These are phyloP conservation scores for Melieria crassipennis DNA, from an alignment of 2,888 invertebrate species.

Conservation along the genomic window DNA sequence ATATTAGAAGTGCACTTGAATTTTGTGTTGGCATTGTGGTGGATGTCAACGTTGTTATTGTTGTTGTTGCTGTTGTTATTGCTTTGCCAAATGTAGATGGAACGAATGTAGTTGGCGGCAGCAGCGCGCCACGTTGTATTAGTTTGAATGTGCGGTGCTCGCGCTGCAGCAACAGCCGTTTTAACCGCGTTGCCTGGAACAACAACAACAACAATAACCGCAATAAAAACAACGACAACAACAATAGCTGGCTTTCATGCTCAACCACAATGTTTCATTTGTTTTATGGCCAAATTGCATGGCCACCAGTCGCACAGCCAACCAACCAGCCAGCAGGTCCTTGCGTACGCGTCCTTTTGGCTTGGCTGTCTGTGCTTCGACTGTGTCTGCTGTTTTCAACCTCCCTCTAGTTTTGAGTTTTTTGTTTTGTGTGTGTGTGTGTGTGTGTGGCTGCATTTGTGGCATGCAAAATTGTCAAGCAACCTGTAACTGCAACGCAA, in stretches of 20 bases:
- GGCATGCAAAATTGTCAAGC: background rate
- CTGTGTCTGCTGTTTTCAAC: background rate
- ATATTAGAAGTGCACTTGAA: background rate
- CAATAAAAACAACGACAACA: background rate
- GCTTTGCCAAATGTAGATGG: background rate
- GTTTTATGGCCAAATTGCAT: constrained; percentile 55
- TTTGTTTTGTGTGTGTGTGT: too few relatives aligned
- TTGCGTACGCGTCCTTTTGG: background rate
- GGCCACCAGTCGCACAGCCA: constrained; percentile 17
- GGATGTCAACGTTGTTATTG: too few relatives aligned
- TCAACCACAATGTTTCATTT: constrained; percentile 53
- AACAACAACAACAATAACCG: too few relatives aligned
- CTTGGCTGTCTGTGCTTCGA: background rate
- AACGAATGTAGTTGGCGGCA: background rate
- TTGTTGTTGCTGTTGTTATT: too few relatives aligned
- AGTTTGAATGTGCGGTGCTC: background rate
- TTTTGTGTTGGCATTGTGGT: background rate
- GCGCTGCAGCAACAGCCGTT: background rate
- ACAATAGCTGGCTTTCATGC: background rate
- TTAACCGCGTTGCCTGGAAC: background rate
- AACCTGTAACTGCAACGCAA: background rate
- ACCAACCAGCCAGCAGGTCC: background rate
- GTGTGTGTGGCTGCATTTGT: background rate
- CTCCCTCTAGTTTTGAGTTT: too few relatives aligned
- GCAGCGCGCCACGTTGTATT: background rate